Evolutionary conservation across 2,888 invertebrate species (phyloP), one percentile per base, ranked within the genome.

Genomic region (Embidobia sp.): DNA sequence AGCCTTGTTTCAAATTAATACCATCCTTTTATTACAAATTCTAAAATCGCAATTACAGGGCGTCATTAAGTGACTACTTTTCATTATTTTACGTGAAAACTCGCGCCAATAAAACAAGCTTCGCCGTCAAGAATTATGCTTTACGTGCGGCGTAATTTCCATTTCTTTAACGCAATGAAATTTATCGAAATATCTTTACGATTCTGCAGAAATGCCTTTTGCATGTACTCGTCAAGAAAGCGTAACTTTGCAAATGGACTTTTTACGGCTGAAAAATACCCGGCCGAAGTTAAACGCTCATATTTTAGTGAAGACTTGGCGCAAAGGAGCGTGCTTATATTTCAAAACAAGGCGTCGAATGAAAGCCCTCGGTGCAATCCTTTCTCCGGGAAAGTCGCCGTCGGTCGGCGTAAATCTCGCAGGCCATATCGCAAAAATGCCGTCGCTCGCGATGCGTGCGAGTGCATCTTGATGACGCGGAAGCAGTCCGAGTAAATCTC

Each of bases 261-360:
- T 64, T 64, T 66, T 57, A 73, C 66, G 66, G 33, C 16, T 37
- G 51, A 66, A 53, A 73, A 74, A 51, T 59, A 33, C 22, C 13
- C 42, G 40, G 33, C 8, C 15, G 31, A 42, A 59, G 69, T 67
- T 53, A 53, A 67, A 61, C 51, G 53, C 2, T 48, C 64, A 37
- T 75, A 66, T 66, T 66, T 66, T 74, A 18, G 48, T 53, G 40
- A 31, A 18, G 53, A 19, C 27, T 61, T 55, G 18, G 46, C 40
- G 31, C 48, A 22, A 11, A 26, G 42, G 22, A 55, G 63, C 64
- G 67, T 75, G 67, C 67, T 55, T 75, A 61, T 69, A 63, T 75
- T 75, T 75, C 48, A 75, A 75, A 75, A 67, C 67, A 75, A 61
- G 67, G 51, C 49, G 51, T 66, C 75, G 67, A 67, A 67, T 49